Base-by-base conservation (phyloP, 2,113 vertebrate species). In the Centrocercus urophasianus region DNA sequence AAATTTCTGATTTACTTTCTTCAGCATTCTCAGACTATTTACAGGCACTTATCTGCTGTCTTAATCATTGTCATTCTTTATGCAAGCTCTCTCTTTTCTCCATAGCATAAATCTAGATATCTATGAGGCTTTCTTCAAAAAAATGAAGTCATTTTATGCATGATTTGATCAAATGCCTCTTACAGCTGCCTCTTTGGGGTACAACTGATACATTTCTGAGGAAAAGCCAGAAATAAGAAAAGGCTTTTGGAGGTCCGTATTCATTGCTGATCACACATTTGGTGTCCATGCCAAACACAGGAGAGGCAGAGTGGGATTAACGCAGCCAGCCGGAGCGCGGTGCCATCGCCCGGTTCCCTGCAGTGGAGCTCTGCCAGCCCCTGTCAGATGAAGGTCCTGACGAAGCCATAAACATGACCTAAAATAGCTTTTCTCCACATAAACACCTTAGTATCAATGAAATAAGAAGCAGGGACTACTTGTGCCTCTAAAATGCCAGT, bases 171-270 rank as follows among this genome's bases (percentile, higher is more conserved):
- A 78, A 92, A 93, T 81, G 1, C 1, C 48, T 78, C 71, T 86
- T 64, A 43, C 17, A 78, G 21, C 19, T 61, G 16, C 27, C 16
- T 77, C 32, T 91, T 48, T 43, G 19, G 38, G 38, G 28, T 38
- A 67, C n/a, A 43, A 65, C 79, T 52, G 50, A 34, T 74, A 86
- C 40, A 42, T 65, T 66, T 69, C 43, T 56, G 21, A 83, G 32
- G 40, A 81, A 89, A 90, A 88, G 18, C 45, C 75, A 85, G 54
- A 94, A 95, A 83, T 79, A 73, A 88, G 76, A 43, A 57, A 71
- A 40, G 20, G 30, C 25, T 86, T 94, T 48, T 67, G 67, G 50
- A 82, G 9, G 27, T 43, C 28, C 2, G 0, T 28, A 45, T 32
- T 79, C 27, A 32, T 40, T 89, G 85, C 61, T 70, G 43, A 86